phyloP scores from a whole-genome alignment of 1,140 invertebrate genomes.

The Lepidurus apus region DNA sequence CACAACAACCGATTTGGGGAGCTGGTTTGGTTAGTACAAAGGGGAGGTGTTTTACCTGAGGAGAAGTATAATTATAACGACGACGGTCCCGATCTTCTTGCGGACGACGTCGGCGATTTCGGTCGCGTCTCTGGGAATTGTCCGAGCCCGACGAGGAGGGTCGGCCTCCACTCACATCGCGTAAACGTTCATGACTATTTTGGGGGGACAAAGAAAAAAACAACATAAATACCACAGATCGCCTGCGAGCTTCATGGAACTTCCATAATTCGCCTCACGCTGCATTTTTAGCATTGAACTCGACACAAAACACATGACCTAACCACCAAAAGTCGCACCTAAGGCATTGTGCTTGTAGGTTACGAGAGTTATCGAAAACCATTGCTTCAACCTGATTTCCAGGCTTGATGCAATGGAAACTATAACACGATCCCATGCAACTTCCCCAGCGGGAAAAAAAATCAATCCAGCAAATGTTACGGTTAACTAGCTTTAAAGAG shows the following conservation, averaged over 20 bases:
- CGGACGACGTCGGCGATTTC: constrained; percentile 38
- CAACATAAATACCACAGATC: background rate
- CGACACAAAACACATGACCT: background rate
- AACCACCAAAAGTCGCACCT: constrained; percentile 5
- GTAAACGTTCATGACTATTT: constrained; percentile 51
- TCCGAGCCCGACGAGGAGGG: constrained; percentile 51
- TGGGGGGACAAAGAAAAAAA: constrained; percentile 46
- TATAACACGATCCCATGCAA: background rate
- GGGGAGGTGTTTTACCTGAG: constrained; percentile 39
- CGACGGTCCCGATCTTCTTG: constrained; percentile 31
- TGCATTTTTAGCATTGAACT: constrained; percentile 38
- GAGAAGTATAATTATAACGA: constrained; percentile 37
- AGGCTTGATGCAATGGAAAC: background rate
- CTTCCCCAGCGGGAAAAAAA: background rate
- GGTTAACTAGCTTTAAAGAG: too few relatives aligned
- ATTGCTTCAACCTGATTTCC: constrained; percentile 44
- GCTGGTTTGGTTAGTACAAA: background rate
- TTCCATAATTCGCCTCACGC: constrained; percentile 42
- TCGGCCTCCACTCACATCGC: constrained; percentile 56
- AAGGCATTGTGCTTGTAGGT: constrained; percentile 18
- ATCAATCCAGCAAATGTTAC: too few relatives aligned
- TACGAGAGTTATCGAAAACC: background rate
- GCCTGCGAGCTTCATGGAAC: background rate
- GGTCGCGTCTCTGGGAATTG: constrained; percentile 48
- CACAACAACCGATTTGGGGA: constrained; percentile 21